Percentiles rank a stretch among this genome's conserved stretches.
Evolutionary conservation across 2,113 vertebrate genomes (phyloP).

Genomic region (Alectura lathami): DNA sequence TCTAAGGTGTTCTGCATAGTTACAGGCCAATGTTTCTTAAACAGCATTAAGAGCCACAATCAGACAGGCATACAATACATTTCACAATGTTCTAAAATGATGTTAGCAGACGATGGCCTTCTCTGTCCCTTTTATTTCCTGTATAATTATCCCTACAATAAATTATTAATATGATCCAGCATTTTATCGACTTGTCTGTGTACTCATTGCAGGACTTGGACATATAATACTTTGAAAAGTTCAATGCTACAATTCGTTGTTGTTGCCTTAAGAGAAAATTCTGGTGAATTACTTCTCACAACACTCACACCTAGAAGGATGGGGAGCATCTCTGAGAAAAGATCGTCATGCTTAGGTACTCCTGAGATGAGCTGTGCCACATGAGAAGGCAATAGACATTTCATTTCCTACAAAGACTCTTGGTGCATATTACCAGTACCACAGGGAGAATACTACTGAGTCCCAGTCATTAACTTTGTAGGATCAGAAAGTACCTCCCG

Average conservation of each 20-base stretch:
- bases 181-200: constrained; percentile 34
- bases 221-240: not conserved
- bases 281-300: not conserved
- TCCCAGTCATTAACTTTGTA: not conserved
- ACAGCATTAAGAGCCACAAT: not conserved
- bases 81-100: not conserved
- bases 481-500: not conserved
- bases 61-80: not conserved
- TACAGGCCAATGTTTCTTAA: not conserved
- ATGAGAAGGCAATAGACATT: not conserved
- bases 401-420: not conserved
- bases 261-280: not conserved
- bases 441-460: not conserved
- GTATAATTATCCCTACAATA: constrained; percentile 32
- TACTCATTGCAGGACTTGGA: not conserved
- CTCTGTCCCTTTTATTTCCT: constrained; percentile 44
- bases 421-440: not conserved
- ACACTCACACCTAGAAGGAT: not conserved
- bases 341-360: not conserved
- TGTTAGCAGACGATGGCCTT: not conserved
- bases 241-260: not conserved
- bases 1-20: constrained; percentile 7
- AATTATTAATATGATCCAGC: constrained; percentile 48
- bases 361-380: not conserved
- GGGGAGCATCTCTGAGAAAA: not conserved